These are phyloP conservation scores for Vespertilio murinus DNA, from an alignment of 2,797 vertebrate species.

Conservation along the genomic window DNA sequence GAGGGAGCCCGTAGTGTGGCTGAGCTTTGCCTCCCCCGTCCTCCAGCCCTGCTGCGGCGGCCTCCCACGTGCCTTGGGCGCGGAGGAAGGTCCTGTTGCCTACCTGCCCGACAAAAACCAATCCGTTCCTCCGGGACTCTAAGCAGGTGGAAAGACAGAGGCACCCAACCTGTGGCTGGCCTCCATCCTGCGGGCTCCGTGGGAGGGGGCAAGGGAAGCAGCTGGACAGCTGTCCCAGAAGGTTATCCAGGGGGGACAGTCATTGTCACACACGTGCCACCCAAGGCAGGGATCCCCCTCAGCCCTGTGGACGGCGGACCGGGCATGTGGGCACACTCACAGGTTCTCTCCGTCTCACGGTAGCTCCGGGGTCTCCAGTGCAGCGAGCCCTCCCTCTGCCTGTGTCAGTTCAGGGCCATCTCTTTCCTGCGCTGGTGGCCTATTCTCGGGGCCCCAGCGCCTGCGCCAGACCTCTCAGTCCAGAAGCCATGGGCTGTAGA, in stretches of 20 bases:
- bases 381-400: rapidly evolving
- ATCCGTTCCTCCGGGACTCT: neutral
- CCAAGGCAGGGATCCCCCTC: neutral
- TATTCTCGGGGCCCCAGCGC: neutral
- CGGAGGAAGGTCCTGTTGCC: neutral
- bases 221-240: neutral
- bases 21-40: rapidly evolving
- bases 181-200: neutral
- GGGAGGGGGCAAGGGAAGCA: neutral
- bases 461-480: neutral
- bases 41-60: neutral
- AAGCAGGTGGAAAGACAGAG: neutral
- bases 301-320: rapidly evolving
- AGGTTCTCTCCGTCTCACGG: rapidly evolving
- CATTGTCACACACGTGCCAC: neutral
- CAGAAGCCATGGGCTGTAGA: neutral
- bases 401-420: neutral
- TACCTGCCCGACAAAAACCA: neutral
- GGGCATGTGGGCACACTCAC: neutral
- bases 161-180: rapidly evolving
- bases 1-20: neutral
- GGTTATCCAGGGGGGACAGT: rapidly evolving
- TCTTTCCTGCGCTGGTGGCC: neutral
- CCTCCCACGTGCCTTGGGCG: neutral
- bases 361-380: neutral